phyloP scores from a whole-genome alignment of 2,113 vertebrate genomes.

The Cyanoderma ruficeps region DNA sequence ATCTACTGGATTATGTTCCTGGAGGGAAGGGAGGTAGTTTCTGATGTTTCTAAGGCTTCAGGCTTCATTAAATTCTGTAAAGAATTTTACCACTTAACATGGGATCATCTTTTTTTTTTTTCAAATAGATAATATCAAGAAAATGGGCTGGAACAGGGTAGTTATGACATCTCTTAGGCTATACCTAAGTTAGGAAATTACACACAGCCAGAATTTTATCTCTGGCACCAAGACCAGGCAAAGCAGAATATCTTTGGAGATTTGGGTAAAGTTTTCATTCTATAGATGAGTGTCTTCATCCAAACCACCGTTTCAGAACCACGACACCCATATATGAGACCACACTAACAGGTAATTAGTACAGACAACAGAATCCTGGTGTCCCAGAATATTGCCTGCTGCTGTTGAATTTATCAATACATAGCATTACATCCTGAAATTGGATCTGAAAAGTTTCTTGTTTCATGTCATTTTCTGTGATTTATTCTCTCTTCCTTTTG shows the following conservation, averaged over 20 bases:
- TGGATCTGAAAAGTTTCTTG: not conserved
- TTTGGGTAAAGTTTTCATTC: not conserved
- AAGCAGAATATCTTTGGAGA: not conserved
- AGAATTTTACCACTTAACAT: not conserved
- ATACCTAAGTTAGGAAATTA: not conserved
- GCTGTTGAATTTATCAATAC: not conserved
- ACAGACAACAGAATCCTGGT: not conserved
- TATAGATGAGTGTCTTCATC: not conserved
- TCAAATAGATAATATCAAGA: not conserved
- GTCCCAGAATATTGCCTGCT: not conserved
- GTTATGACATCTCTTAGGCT: not conserved
- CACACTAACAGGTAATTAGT: not conserved
- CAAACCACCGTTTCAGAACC: not conserved
- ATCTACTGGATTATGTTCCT: not conserved
- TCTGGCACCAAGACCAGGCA: not conserved
- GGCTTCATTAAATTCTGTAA: not conserved
- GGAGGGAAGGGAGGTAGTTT: not conserved
- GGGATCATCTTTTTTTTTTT: not conserved
- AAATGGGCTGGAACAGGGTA: not conserved
- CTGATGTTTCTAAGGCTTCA: not conserved
- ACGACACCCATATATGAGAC: not conserved
- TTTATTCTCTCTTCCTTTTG: not conserved
- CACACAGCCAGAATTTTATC: not conserved
- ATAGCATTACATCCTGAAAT: not conserved
- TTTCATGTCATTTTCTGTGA: not conserved